Evolutionary conservation across 2,113 vertebrate genomes (phyloP), one percentile per base, ranked within the genome.

Genomic region (Numenius arquata): DNA sequence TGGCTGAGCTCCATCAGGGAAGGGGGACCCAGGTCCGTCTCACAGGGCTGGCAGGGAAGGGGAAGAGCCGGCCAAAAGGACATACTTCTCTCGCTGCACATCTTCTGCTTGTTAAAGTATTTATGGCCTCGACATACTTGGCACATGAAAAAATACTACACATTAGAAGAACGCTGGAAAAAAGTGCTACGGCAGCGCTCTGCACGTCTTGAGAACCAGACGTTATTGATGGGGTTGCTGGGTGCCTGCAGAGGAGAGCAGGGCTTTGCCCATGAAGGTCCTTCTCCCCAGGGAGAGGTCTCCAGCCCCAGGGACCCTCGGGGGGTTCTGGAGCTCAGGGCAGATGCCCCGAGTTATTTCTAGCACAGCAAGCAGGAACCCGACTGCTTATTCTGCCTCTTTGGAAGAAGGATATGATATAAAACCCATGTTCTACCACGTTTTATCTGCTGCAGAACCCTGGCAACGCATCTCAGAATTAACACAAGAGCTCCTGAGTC

Each of bases 91-190:
- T 65, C 4, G 9, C 85, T 68, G 43, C 89, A 72, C 84, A 94
- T 91, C 87, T 87, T 43, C 87, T 82, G 95, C 55, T 40, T 48
- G 77, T 15, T 94, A 61, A 96, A 95, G 70, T 59, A 94, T 94
- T 95, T 91, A 96, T 12, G 93, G 89, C 63, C 88, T 74, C 13
- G 1, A 90, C 80, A 87, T 68, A 89, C 47, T 95, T 89, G 89
- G 93, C 91, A 11, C 34, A 41, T 27, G 7, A 77, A 67, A 88
- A 56, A 94, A 59, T 12, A 68, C 68, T 93, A 53, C 56, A 40
- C 63, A 4, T n/a, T 12, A 70, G 85, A 90, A 74, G 83, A 96
- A 95, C 67, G 89, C 79, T 93, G 95, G 88, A 92, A 95, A 92
- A 88, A 94, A 66, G 53, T 9, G 65, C 75, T 66, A 50, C 2